These are phyloP conservation scores for Diarsia dahlii DNA, from an alignment of 2,888 invertebrate genomes.

Conservation along the genomic window DNA sequence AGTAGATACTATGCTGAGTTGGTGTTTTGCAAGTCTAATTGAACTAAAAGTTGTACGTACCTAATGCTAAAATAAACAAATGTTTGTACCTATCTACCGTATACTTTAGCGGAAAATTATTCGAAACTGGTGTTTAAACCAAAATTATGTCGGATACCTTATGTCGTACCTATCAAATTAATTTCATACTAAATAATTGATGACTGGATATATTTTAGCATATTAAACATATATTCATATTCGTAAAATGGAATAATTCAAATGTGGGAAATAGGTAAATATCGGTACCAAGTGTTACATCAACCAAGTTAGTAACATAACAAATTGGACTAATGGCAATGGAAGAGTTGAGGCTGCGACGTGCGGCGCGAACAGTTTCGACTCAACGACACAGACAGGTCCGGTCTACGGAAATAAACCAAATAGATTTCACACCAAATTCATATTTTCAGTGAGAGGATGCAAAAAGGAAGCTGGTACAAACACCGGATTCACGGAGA, in stretches of 20 bases:
- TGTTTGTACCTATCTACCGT: neutral
- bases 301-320: slow-evolving; percentile 19
- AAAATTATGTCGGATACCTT: neutral
- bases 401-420: neutral
- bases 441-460: neutral
- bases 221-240: neutral
- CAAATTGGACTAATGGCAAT: slow-evolving; percentile 12
- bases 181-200: neutral
- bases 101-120: neutral
- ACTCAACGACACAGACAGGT: neutral
- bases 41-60: slow-evolving; percentile 1
- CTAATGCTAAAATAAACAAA: slow-evolving; percentile 4
- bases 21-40: slow-evolving; percentile 6
- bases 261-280: slow-evolving; percentile 12
- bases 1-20: neutral
- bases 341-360: neutral
- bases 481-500: neutral
- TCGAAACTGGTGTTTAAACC: neutral
- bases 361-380: neutral
- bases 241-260: slow-evolving; percentile 7
- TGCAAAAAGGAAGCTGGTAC: too few species aligned
- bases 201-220: neutral
- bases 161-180: neutral
- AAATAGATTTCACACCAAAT: neutral
- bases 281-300: slow-evolving; percentile 17